Base-by-base conservation (phyloP, 2,113 vertebrate species). In the Xenopus borealis region DNA sequence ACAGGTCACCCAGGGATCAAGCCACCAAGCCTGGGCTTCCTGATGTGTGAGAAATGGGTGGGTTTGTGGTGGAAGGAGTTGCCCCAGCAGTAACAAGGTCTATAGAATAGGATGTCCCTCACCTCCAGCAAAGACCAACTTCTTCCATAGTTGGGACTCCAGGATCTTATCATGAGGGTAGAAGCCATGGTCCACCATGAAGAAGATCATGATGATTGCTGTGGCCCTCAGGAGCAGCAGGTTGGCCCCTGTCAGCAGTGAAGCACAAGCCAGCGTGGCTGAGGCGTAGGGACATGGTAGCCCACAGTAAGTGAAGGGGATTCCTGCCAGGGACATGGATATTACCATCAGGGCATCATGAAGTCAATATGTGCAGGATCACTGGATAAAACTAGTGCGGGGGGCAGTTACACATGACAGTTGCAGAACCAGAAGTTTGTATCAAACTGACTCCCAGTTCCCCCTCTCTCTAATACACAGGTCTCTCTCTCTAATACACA, bases 71-170 rank as follows among this genome's bases (percentile, higher is more conserved):
- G 33, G n/a, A 40, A 40, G 5, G 33, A 40, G 33, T 9, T 40
- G 33, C 33, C 33, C 30, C 33, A 6, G 33, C 5, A 40, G 33
- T 40, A 40, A 40, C 33, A 40, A 2, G 23, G 33, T 40, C 6
- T 40, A 9, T 40, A 40, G 6, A 6, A 1, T 9, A 50, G 14
- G 12, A 47, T 2, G 12, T 61, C 57, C 80, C 83, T 87, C 85
- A 97, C 95, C 95, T 89, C 94, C 95, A 0, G 87, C 85, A 0
- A 93, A 98, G 66, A 98, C 89, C 2, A 74, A 67, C 85, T 98
- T 99, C 81, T 99, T 98, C 95, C 96, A 99, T 50, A 83, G 85
- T 80, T 99, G 93, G 0, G 96, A 98, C 81, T 97, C 96, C 79
- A 98, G 86, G 75, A 96, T 89, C 69, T 90, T 88, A 80, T 98